Evolutionary conservation across 2,113 vertebrate genomes (phyloP).

Genomic region (Oryzias woworae): DNA sequence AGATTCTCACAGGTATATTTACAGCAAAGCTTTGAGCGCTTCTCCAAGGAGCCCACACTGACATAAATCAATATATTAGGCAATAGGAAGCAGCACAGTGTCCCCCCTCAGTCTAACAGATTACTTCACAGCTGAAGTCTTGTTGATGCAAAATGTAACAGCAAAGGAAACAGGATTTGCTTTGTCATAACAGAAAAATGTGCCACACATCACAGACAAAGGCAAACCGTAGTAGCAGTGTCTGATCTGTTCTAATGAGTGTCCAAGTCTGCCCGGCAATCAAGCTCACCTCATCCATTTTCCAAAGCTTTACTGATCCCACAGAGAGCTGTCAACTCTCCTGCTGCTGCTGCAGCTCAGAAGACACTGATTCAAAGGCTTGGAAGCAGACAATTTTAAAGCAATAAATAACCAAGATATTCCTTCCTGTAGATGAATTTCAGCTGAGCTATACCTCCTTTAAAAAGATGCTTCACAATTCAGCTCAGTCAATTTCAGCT

Average conservation of each 20-base stretch:
- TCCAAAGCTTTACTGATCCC: not conserved
- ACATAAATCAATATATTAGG: slow-evolving; percentile 38
- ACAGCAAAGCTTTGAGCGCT: slow-evolving; percentile 25
- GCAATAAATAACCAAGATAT: not conserved
- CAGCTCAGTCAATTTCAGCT: not conserved
- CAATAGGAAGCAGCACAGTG: slow-evolving; percentile 3
- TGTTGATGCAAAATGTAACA: slow-evolving; percentile 18
- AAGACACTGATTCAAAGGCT: not conserved
- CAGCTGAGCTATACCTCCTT: not conserved
- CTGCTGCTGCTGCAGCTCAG: not conserved
- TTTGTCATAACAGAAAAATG: not conserved
- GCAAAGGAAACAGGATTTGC: slow-evolving; percentile 10
- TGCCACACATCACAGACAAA: slow-evolving; percentile 14
- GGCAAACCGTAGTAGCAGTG: not conserved
- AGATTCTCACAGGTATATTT: slow-evolving; percentile 31
- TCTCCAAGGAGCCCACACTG: slow-evolving; percentile 18
- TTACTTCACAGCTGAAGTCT: slow-evolving; percentile 14
- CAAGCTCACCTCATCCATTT: not conserved
- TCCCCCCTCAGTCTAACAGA: slow-evolving; percentile 15
- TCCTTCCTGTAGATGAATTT: not conserved
- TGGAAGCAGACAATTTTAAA: not conserved
- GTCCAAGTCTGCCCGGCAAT: not conserved
- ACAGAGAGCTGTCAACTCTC: not conserved
- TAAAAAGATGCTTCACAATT: not conserved
- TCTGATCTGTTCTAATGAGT: slow-evolving; percentile 9